Evolutionary conservation across 2,888 invertebrate genomes (phyloP), one percentile per base, ranked within the genome.

Genomic region (Lepidonotus clava): DNA sequence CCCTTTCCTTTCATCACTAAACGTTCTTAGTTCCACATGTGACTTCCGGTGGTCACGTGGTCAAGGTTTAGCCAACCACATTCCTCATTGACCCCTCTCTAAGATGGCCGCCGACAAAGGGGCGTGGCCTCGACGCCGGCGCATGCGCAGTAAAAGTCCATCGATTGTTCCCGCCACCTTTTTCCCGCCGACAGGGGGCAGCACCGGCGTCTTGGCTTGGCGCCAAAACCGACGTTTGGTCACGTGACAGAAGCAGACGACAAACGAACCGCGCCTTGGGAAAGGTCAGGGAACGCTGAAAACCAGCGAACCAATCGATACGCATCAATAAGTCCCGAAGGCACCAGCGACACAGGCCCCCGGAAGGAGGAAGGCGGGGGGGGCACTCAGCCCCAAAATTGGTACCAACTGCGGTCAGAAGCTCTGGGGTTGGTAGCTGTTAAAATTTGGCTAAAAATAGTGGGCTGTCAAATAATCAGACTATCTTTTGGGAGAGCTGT

Each of bases 61-160:
- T 32, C 61, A 61, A 61, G 61, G 61, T 11, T 61, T 61, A 28
- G 24, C 61, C 61, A 61, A 61, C 61, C 61, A 61, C 61, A 61
- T 18, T 24, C 61, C 28, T 28, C 61, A 61, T 61, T 61, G 61
- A 61, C 61, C 61, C 28, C 61, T 32, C 21, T 24, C 61, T 61
- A 61, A 61, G 28, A 61, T 61, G 5, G n/a, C 61, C 28, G 24
- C 61, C 61, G n/a, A n/a, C 61, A 61, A 61, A 61, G 61, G 11
- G 28, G 11, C 4, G 28, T 24, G 61, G 61, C 61, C 61, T 61
- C 28, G 24, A 24, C 28, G 11, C 28, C 28, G 5, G 61, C 61
- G 61, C 61, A 28, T 61, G 61, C 61, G 61, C 61, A 61, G 24
- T 28, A 61, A 61, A n/a, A n/a, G n/a, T n/a, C n/a, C 61, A 61